A percentile compares a stretch with the other conserved stretches of the same genome.
phyloP scores from a whole-genome alignment of 2,797 vertebrate species.

The Rousettus madagascariensis region DNA sequence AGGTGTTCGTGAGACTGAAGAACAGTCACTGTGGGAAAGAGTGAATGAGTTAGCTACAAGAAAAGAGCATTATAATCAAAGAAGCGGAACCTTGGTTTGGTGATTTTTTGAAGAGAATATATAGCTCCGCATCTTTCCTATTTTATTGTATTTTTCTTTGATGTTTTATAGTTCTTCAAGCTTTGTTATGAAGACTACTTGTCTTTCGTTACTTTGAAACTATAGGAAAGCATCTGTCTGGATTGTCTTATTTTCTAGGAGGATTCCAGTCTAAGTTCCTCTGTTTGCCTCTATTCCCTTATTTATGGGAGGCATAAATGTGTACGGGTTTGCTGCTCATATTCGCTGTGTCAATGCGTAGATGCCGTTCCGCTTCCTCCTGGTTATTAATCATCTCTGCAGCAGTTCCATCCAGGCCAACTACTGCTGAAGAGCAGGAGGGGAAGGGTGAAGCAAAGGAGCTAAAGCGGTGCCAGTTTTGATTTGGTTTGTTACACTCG shows the following conservation, averaged over 20 bases:
- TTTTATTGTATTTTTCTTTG: neutral
- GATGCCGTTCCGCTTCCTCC: neutral
- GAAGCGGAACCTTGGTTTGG: neutral
- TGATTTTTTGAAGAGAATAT: neutral
- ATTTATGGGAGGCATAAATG: neutral
- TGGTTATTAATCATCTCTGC: neutral
- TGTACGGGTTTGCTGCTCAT: neutral
- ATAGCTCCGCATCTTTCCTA: neutral
- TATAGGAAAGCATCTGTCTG: neutral
- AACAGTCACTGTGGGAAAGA: neutral
- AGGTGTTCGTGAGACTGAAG: neutral
- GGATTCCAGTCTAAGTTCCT: neutral
- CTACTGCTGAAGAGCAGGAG: neutral
- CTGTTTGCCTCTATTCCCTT: neutral
- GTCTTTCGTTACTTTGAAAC: neutral
- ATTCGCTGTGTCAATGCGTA: neutral
- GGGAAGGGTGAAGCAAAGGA: neutral
- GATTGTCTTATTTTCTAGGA: neutral
- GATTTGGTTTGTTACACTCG: neutral
- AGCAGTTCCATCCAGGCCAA: neutral
- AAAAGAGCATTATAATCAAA: neutral
- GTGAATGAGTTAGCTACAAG: neutral
- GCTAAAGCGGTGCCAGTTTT: neutral
- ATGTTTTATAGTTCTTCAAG: neutral
- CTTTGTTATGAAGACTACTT: neutral